Evolutionary conservation across 2,888 invertebrate species (phyloP).

Genomic region (Drosophila planitibia): DNA sequence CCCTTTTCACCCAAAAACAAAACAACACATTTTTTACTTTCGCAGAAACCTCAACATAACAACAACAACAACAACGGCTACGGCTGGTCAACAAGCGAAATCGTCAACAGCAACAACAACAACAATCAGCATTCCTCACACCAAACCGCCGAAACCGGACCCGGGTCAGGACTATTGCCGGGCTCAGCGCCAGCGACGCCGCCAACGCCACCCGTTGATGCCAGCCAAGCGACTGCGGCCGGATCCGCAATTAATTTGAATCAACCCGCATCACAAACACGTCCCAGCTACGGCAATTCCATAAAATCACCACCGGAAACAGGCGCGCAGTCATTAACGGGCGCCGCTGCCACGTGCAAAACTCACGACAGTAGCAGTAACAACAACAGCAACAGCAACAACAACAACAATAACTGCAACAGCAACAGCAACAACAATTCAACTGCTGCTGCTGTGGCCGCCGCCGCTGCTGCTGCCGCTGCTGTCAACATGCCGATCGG

Average conservation of each 20-base stretch:
- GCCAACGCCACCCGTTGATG: conserved; percentile 63
- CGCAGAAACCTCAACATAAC: conserved; percentile 67
- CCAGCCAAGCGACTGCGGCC: conserved; percentile 53
- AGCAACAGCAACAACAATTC: conserved; percentile 7
- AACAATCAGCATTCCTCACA: conserved; percentile 53
- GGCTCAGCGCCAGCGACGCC: conserved; percentile 62
- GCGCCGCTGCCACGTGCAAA: conserved; percentile 62
- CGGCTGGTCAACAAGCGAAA: conserved; percentile 61
- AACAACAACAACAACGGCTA: conserved; percentile 57
- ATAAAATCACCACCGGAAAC: conserved; percentile 76
- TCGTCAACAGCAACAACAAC: conserved; percentile 49
- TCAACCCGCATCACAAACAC: conserved; percentile 73
- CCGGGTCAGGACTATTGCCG: conserved; percentile 51
- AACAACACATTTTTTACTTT: conserved; percentile 50
- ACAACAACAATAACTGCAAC: conserved; percentile 32
- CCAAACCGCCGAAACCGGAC: conserved; percentile 31
- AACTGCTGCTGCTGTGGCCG: conserved; percentile 61
- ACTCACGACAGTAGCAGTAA: conserved; percentile 52
- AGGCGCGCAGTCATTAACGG: conserved; percentile 44
- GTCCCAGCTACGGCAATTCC: conserved; percentile 70
- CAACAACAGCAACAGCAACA: conserved; percentile 47
- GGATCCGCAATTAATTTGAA: conserved; percentile 75
- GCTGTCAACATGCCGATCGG: conserved; percentile 85
- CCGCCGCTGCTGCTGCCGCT: conserved; percentile 63
- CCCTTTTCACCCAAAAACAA: conserved; percentile 55